phyloP scores from a whole-genome alignment of 2,888 invertebrate genomes.

The Labia minor region DNA sequence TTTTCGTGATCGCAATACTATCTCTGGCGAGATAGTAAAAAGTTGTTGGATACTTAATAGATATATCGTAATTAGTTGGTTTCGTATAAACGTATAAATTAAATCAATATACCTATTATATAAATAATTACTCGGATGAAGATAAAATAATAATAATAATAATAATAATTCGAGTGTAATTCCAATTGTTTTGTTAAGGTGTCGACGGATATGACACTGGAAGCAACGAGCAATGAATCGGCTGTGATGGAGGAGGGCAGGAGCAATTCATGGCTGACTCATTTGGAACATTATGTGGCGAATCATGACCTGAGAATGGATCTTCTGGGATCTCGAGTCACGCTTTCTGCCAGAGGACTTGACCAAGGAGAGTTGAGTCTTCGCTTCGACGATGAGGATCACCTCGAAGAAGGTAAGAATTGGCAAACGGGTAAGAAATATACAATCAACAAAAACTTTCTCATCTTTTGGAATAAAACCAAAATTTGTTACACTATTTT shows the following conservation, averaged over 20 bases:
- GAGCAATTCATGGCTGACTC: slow-evolving; percentile 46
- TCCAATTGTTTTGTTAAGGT: slow-evolving; percentile 43
- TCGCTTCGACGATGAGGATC: slow-evolving; percentile 40
- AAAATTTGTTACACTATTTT: too few species aligned
- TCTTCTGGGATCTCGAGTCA: slow-evolving; percentile 56
- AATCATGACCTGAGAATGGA: slow-evolving; percentile 71
- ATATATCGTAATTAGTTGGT: too few species aligned
- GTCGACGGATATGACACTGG: slow-evolving; percentile 47
- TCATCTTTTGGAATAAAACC: too few species aligned
- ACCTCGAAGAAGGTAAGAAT: slow-evolving; percentile 20
- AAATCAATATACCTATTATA: too few species aligned
- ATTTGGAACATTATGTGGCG: slow-evolving; percentile 58
- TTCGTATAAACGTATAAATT: too few species aligned
- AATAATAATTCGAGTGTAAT: too few species aligned
- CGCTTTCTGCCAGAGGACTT: slow-evolving; percentile 65
- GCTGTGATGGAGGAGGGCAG: slow-evolving; percentile 50
- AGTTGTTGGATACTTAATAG: too few species aligned
- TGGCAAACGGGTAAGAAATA: too few species aligned
- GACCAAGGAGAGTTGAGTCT: slow-evolving; percentile 64
- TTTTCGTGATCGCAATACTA: too few species aligned
- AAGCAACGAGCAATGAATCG: slow-evolving; percentile 34
- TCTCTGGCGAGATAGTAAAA: too few species aligned
- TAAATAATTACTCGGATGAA: too few species aligned
- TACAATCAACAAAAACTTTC: not conserved
- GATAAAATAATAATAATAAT: too few species aligned